Evolutionary conservation across 2,113 vertebrate genomes (phyloP).

Genomic region (Amphilophus citrinellus): DNA sequence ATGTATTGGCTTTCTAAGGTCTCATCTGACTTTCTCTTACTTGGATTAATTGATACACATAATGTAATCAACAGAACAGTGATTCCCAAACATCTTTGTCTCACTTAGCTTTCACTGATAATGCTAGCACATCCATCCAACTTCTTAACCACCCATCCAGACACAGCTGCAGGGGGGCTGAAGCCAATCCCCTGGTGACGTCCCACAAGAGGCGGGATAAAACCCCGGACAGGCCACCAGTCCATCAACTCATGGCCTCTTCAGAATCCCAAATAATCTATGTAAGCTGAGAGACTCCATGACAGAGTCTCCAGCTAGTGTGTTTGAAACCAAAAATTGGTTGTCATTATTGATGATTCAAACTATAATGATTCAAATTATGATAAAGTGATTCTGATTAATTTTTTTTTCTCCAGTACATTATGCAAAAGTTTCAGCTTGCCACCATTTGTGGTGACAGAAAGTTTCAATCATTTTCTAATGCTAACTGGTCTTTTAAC

Average conservation of each 20-base stretch:
- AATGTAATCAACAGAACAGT: accelerated
- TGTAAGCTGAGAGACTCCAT: neutral
- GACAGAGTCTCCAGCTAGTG: neutral
- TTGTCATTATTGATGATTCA: neutral
- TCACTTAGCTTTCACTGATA: neutral
- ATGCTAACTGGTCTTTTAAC: neutral
- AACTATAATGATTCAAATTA: neutral
- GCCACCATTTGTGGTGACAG: neutral
- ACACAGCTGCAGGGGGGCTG: neutral
- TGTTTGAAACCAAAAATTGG: neutral
- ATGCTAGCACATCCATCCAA: neutral
- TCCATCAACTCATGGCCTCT: neutral
- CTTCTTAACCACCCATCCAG: too few relatives aligned
- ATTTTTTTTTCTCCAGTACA: accelerated
- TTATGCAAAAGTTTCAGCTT: neutral
- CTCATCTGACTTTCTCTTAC: neutral
- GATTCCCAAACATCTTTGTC: neutral
- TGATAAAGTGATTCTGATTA: neutral
- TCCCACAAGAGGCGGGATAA: neutral
- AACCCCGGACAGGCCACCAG: neutral
- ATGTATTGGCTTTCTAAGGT: neutral
- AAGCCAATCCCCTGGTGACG: neutral
- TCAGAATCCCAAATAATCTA: neutral
- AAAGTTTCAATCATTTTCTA: neutral
- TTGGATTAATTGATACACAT: neutral